phyloP scores from a whole-genome alignment of 1,140 invertebrate genomes.

The Zaprionus taronus region DNA sequence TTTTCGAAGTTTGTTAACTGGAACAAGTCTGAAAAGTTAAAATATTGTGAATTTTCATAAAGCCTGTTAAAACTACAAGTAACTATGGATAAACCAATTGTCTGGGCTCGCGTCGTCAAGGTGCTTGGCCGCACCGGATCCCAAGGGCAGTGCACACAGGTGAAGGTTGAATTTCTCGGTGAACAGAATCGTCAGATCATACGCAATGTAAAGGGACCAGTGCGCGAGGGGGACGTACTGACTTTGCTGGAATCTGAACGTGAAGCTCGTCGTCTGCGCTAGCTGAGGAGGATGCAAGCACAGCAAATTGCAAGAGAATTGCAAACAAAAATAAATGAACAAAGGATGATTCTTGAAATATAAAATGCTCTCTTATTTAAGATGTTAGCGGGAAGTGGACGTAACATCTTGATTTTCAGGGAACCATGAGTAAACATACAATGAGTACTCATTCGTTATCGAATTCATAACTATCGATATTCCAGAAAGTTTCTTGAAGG shows the following conservation, averaged over 20 bases:
- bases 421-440: neutral
- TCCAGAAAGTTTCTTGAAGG: neutral
- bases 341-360: neutral
- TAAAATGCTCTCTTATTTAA: neutral
- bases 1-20: conserved; percentile 40
- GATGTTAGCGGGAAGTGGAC: no score
- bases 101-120: conserved; percentile 94
- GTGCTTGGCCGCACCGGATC: conserved; percentile 98
- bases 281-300: conserved; percentile 54
- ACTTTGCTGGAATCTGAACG: conserved; percentile 98
- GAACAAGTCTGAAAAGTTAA: neutral
- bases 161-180: conserved; percentile 99
- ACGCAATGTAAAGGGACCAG: conserved; percentile 99
- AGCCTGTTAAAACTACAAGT: conserved; percentile 8
- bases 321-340: neutral
- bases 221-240: conserved; percentile 98
- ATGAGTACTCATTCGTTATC: neutral
- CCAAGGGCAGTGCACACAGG: conserved; percentile 99
- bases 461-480: conserved; percentile 3
- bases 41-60: neutral
- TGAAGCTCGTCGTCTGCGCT: conserved; percentile 98
- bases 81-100: conserved; percentile 93
- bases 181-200: conserved; percentile 99
- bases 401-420: no score
- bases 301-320: neutral